Base-by-base conservation (phyloP, 2,888 invertebrate species). In the Sinelater perroti region DNA sequence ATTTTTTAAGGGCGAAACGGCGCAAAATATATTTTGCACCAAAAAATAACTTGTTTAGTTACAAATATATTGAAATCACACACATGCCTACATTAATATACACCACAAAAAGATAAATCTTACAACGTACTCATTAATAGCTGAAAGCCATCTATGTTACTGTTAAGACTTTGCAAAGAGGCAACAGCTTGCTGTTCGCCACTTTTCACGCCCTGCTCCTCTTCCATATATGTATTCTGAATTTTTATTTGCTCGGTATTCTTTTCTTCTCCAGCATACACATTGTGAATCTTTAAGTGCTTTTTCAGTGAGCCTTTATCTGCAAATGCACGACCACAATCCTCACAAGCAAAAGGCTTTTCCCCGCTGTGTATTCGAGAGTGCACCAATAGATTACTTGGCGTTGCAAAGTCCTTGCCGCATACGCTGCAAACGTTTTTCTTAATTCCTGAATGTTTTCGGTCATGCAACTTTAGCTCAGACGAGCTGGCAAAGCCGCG, bases 361-460 rank as follows among this genome's bases (percentile, higher is more conserved):
- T 72, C 73, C 1, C 73, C 74, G 13, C 69, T 72, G 33, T 75
- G 74, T 1, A 67, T 68, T 24, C 73, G 63, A 10, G 63, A 60
- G 46, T 75, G 74, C 2, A 72, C 64, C 4, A 68, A 49, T 11
- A 75, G 62, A 57, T 69, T 67, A 49, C 67, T 70, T 1, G 70
- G 67, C 2, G 69, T 70, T 11, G 70, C 69, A 60, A 72, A 71
- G 50, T 71, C 70, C 56, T 72, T 72, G 0, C 68, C 70, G 40
- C 72, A 72, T 1, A 61, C 46, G 17, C 57, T 51, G 45, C 72
- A 72, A 10, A 72, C 60, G 56, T 70, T 68, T 44, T 59, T 65
- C 45, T 70, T 70, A 13, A 70, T 45, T 11, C 70, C 71, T 4
- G 65, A 58, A 54, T 71, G 71, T 36, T 70, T 67, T n/a, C 69